These are phyloP conservation scores for Cynodonichthys magdalenae DNA, from an alignment of 2,797 vertebrate genomes.

Conservation along the genomic window DNA sequence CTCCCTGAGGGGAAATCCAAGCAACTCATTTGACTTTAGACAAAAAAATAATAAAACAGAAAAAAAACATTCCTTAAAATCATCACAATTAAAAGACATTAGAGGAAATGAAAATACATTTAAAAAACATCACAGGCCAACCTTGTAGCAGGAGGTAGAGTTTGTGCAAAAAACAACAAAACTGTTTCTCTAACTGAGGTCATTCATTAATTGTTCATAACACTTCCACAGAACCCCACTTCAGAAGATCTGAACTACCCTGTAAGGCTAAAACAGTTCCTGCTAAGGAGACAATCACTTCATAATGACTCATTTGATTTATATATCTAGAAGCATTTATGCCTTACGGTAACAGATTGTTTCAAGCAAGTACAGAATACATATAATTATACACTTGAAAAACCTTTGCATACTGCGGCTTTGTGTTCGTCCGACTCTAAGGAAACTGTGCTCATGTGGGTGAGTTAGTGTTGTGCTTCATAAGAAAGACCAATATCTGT, in stretches of 20 bases:
- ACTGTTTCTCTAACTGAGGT: too few species aligned
- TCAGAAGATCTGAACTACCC: slow-evolving; percentile 32
- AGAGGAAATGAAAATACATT: too few species aligned
- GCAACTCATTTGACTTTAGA: too few species aligned
- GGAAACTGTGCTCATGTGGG: slow-evolving; percentile 37
- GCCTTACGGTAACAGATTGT: slow-evolving; percentile 52
- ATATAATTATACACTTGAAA: background rate
- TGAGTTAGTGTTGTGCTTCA: slow-evolving; percentile 47
- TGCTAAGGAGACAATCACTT: slow-evolving; percentile 50
- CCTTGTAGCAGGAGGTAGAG: too few species aligned
- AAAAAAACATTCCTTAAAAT: too few species aligned
- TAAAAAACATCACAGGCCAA: too few species aligned
- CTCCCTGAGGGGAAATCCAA: too few species aligned
- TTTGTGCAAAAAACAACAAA: too few species aligned
- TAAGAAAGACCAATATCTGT: slow-evolving; percentile 21
- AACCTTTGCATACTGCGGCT: slow-evolving; percentile 34
- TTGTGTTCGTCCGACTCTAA: slow-evolving; percentile 45
- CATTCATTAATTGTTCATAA: too few species aligned
- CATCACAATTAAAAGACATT: too few species aligned
- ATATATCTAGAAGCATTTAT: slow-evolving; percentile 41
- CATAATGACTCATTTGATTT: slow-evolving; percentile 61
- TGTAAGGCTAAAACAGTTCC: slow-evolving; percentile 35
- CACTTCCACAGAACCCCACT: too few species aligned
- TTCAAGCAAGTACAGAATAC: slow-evolving; percentile 16
- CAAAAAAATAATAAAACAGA: too few species aligned